Evolutionary conservation across 2,113 vertebrate genomes (phyloP).

Genomic region (Oenanthe oenanthe): DNA sequence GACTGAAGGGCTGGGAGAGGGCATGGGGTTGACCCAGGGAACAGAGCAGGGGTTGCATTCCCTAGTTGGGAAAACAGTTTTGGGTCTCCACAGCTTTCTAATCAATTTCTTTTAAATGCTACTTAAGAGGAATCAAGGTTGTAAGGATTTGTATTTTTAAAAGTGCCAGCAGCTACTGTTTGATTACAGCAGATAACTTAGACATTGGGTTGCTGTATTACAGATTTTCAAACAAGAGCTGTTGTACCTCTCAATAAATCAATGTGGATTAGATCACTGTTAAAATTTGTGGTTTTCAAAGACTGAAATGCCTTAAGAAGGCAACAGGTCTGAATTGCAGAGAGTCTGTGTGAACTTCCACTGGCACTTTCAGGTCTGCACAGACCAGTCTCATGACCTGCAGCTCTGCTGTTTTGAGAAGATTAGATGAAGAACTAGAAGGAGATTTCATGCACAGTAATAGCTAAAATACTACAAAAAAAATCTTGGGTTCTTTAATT

Average conservation of each 20-base stretch:
- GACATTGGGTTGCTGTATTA: background rate
- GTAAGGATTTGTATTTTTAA: background rate
- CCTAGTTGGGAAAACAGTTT: too few relatives aligned
- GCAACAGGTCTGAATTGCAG: background rate
- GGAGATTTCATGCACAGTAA: background rate
- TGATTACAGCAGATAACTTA: background rate
- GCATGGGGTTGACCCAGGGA: too few relatives aligned
- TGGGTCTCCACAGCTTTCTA: background rate
- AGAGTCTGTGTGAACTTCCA: background rate
- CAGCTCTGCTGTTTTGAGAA: background rate
- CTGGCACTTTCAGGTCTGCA: background rate
- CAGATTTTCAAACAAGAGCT: background rate
- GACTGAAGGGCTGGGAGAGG: too few relatives aligned
- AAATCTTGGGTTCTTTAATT: background rate
- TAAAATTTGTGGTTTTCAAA: background rate
- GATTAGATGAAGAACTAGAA: background rate
- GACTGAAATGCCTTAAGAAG: background rate
- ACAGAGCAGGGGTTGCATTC: too few relatives aligned
- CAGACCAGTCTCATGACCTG: accelerated
- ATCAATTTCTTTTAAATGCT: background rate
- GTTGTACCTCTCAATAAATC: background rate
- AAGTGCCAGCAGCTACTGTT: background rate
- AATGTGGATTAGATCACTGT: background rate
- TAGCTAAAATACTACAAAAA: background rate
- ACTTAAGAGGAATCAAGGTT: background rate